Evolutionary conservation across 2,797 vertebrate genomes (phyloP).

Genomic region (Rhinophrynus dorsalis): DNA sequence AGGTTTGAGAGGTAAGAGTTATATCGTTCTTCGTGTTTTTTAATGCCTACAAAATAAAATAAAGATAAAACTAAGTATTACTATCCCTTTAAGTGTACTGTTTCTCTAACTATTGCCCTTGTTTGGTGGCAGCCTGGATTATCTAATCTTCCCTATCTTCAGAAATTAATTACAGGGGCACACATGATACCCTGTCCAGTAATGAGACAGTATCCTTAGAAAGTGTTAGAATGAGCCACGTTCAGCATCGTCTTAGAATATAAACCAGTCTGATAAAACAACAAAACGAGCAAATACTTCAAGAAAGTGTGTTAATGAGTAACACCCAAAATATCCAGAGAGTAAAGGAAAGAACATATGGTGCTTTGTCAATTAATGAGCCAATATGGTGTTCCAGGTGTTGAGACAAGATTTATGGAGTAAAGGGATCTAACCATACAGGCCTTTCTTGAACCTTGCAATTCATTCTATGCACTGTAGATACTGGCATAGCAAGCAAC

Average conservation of each 20-base stretch:
- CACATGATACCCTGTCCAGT: too few relatives aligned
- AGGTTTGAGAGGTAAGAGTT: too few relatives aligned
- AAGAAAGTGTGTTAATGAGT: background rate
- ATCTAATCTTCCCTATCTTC: too few relatives aligned
- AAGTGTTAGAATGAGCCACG: background rate
- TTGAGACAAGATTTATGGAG: background rate
- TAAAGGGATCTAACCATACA: too few relatives aligned
- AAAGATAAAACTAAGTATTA: too few relatives aligned
- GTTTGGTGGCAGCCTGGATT: too few relatives aligned
- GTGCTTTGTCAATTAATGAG: constrained; percentile 21
- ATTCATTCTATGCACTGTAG: background rate
- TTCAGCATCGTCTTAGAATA: background rate
- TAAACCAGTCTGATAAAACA: background rate
- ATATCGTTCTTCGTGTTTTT: too few relatives aligned
- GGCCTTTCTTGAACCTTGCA: background rate
- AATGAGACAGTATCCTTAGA: too few relatives aligned
- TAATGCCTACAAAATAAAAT: too few relatives aligned
- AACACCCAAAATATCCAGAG: constrained; percentile 7
- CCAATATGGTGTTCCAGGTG: constrained; percentile 19
- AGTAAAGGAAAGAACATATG: constrained; percentile 1
- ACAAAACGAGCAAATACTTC: background rate
- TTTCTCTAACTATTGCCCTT: too few relatives aligned
- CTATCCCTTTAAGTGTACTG: too few relatives aligned
- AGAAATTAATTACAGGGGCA: too few relatives aligned
- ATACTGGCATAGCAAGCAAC: background rate